A percentile compares a stretch with the other conserved stretches of the same genome.
Conservation (phyloP, 2,888 invertebrate species). For the Apodemia zela region DNA sequence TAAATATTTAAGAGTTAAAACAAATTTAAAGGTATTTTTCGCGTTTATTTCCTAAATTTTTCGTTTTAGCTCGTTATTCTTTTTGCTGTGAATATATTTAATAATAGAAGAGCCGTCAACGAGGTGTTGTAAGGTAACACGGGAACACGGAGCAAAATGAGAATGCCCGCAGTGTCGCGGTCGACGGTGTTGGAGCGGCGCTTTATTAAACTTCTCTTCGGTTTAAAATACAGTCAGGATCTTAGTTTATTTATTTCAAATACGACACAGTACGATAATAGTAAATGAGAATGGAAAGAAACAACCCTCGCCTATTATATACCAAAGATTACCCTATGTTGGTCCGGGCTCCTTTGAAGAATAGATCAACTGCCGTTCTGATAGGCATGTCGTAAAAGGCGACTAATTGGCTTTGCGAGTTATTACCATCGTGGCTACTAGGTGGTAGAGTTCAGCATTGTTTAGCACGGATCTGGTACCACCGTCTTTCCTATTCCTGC, state of each 20-base stretch:
- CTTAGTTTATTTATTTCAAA: background rate
- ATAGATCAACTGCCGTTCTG: too few relatives aligned
- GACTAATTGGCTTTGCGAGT: too few relatives aligned
- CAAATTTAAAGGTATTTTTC: background rate
- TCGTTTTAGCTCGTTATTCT: background rate
- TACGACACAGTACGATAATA: background rate
- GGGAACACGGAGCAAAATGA: background rate
- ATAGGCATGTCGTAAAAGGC: too few relatives aligned
- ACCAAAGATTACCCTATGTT: too few relatives aligned
- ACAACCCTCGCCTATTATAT: too few relatives aligned
- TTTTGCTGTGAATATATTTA: constrained; percentile 8
- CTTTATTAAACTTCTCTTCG: constrained; percentile 2
- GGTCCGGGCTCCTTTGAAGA: too few relatives aligned
- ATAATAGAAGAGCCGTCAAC: constrained; percentile 5
- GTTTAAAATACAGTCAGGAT: background rate
- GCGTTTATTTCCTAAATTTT: background rate
- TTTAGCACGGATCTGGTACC: too few relatives aligned
- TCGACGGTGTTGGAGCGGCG: background rate
- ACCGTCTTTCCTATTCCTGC: too few relatives aligned
- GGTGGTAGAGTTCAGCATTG: too few relatives aligned
- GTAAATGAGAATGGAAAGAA: background rate
- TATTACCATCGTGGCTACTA: too few relatives aligned
- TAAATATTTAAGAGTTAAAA: too few relatives aligned
- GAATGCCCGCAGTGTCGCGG: constrained; percentile 9
- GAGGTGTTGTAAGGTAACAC: background rate